Evolutionary conservation across 2,888 invertebrate genomes (phyloP), one percentile per base, ranked within the genome.

Genomic region (Schizotus pectinicornis): DNA sequence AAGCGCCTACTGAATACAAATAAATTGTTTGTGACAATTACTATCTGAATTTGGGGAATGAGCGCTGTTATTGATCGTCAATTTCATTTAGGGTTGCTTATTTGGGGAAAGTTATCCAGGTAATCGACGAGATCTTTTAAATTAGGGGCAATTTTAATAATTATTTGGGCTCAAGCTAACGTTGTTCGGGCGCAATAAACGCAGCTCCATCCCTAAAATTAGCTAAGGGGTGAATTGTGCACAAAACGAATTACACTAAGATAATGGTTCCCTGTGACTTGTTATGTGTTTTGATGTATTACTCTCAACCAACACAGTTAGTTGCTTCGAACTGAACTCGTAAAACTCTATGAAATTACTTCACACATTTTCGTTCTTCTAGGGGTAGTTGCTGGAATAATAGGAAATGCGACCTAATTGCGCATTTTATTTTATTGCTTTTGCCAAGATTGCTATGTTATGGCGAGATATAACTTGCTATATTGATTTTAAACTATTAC

Each of bases 241-340:
- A 52, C 49, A 42, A 53, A 53, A 58, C 49, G 49, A 58, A 53
- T 58, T 58, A 53, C 37, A 58, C 58, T 43, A 51, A 57, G 51
- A 48, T 52, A 57, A 52, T 57, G 57, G 51, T 52, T 57, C 47
- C 47, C 52, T 51, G 47, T 57, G 52, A 57, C 41, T 57, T 47
- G 42, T 57, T 52, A 39, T 45, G 47, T 36, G 37, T 52, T 32
- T 46, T 36, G 47, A 55, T 47, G 48, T 48, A 55, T 48, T 47
- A 55, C 34, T 31, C 38, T 38, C 53, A 51, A 45, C 38, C 38
- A 9, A 11, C 35, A n/a, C 22, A 22, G 22, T 22, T 22, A 22
- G 22, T 22, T 22, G 22, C 22, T 22, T 5, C 2, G 22, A 3
- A 2, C 22, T 3, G 5, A 22, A 22, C 22, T 22, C 22, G 22